Evolutionary conservation across 2,888 invertebrate genomes (phyloP), one percentile per base, ranked within the genome.

Genomic region (Rhodophaea formosa): DNA sequence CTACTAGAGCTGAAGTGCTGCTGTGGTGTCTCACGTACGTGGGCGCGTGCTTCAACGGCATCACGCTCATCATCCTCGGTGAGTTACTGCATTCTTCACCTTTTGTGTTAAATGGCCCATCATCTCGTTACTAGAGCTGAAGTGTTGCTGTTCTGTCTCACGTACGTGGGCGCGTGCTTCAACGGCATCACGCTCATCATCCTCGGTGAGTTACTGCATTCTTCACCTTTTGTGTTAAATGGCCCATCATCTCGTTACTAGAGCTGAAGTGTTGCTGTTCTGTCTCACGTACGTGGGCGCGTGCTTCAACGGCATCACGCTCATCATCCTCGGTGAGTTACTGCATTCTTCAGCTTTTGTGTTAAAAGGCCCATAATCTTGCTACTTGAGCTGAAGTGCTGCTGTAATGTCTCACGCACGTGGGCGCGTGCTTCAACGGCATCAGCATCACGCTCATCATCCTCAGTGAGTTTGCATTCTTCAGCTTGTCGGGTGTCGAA

Each of bases 221-320:
- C n/a, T n/a, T n/a, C n/a, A n/a, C n/a, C n/a, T n/a, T n/a, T n/a
- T n/a, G n/a, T n/a, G n/a, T n/a, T n/a, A n/a, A n/a, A n/a, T n/a
- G n/a, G n/a, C n/a, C n/a, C n/a, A n/a, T n/a, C n/a, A n/a, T n/a
- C n/a, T n/a, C n/a, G n/a, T n/a, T n/a, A n/a, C n/a, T n/a, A n/a
- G n/a, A n/a, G 68, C 93, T 97, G 78, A 97, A 99, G 94, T 99
- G 71, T 92, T 98, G 77, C 93, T 99, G 84, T 99, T 98, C 98
- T 96, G 96, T 78, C 94, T 99, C 90, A 99, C 99, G 62, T 99
- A 99, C 89, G 93, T 99, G 78, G 99, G 99, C 79, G 96, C 98
- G 77, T 99, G 98, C 97, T 99, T 99, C 94, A 99, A 99, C 91
- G 99, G 99, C 88, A 97, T 99, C 95, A 98, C 99, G 72, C 95